Conservation (phyloP, 2,888 invertebrate species). For the Ectemnius continuus region DNA sequence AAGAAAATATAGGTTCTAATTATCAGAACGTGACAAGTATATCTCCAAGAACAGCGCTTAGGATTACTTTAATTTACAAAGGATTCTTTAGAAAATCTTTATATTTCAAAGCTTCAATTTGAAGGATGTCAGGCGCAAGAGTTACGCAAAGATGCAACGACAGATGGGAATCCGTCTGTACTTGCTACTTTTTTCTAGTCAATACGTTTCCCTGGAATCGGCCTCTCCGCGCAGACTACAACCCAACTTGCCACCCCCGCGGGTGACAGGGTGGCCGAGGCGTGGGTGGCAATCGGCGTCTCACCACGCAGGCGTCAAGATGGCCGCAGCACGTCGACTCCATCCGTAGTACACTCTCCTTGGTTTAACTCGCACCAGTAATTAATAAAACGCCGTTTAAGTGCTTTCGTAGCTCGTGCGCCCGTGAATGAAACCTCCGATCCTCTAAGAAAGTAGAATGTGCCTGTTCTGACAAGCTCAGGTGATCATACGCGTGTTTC, state of each 20-base stretch:
- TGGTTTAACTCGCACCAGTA: conserved; percentile 64
- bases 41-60: no score
- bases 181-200: conserved; percentile 49
- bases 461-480: conserved; percentile 21
- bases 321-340: conserved; percentile 70
- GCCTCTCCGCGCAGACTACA: conserved; percentile 58
- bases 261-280: conserved; percentile 46
- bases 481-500: background rate
- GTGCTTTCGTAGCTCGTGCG: conserved; percentile 56
- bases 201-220: conserved; percentile 58
- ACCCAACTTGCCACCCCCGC: conserved; percentile 57
- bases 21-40: no score
- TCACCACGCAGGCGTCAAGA: conserved; percentile 75
- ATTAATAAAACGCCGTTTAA: conserved; percentile 66
- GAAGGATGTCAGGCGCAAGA: no score
- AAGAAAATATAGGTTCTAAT: no score
- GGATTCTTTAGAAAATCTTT: no score
- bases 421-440: conserved; percentile 22
- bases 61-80: no score
- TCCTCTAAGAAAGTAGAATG: conserved; percentile 12
- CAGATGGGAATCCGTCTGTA: conserved; percentile 17
- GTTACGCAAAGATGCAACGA: background rate
- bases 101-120: no score
- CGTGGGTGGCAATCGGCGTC: conserved; percentile 58
- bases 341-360: conserved; percentile 60